Conservation (phyloP, 2,888 invertebrate species). For the Bellardia pandia region DNA sequence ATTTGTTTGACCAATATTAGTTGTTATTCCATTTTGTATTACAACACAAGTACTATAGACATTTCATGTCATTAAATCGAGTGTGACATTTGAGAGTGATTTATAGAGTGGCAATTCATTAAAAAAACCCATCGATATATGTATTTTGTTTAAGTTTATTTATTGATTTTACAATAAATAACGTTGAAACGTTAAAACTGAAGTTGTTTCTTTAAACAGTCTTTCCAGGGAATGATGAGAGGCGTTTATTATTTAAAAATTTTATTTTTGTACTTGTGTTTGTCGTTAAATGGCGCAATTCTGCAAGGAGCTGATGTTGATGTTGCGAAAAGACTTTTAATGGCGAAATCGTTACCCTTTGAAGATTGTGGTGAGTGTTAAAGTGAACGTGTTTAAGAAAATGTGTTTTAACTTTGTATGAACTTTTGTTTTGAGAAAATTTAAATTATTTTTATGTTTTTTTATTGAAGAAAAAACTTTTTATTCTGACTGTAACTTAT, state of each 20-base stretch:
- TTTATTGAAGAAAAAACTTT: no score
- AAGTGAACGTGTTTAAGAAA: neutral
- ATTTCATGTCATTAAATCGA: neutral
- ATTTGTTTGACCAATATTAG: neutral
- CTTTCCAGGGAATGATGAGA: constrained; percentile 37
- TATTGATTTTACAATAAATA: constrained; percentile 49
- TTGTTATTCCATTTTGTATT: neutral
- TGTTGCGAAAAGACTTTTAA: constrained; percentile 65
- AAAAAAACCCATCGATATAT: constrained; percentile 33
- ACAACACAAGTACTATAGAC: neutral
- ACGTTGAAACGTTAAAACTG: neutral
- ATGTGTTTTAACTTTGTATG: no score
- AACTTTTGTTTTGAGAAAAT: no score
- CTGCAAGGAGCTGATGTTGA: constrained; percentile 26
- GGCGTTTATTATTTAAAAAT: constrained; percentile 62
- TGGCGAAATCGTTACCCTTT: constrained; percentile 77
- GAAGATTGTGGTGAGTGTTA: constrained; percentile 80
- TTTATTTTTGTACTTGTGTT: constrained; percentile 45
- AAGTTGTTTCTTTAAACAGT: constrained; percentile 30
- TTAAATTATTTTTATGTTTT: no score
- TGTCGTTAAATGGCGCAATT: neutral
- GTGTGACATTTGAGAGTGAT: constrained; percentile 9
- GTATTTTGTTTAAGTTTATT: neutral
- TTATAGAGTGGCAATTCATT: constrained; percentile 44
- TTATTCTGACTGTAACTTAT: no score